Conservation (phyloP, 2,888 invertebrate genomes). For the Rhaphigaster nebulosa region DNA sequence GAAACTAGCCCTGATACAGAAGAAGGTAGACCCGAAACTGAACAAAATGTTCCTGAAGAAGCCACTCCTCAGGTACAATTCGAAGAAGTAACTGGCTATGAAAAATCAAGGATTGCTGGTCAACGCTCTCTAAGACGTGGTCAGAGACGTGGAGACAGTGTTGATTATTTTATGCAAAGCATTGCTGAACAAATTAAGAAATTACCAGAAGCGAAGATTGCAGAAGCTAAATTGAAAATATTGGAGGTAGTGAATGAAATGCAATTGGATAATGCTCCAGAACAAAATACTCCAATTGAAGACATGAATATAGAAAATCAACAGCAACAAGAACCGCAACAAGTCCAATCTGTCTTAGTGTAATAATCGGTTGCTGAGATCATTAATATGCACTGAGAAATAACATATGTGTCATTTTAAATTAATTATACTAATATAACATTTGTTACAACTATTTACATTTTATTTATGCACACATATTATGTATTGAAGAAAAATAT, state of each 20-base stretch:
- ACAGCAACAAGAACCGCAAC: background rate
- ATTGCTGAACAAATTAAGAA: conserved; percentile 13
- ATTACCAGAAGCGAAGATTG: background rate
- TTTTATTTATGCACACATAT: background rate
- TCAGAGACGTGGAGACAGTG: conserved; percentile 4
- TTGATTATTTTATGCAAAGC: conserved; percentile 36
- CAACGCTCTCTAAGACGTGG: background rate
- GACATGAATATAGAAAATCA: background rate
- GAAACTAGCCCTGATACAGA: background rate
- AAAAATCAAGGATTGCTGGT: background rate
- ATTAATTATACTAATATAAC: background rate
- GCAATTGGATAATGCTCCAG: background rate
- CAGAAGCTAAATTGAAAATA: conserved; percentile 11
- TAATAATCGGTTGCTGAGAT: background rate
- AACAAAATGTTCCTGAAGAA: background rate
- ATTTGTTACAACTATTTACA: background rate
- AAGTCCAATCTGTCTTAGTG: background rate
- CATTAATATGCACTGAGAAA: background rate
- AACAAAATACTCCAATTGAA: background rate
- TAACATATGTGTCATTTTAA: background rate
- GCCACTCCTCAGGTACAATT: background rate
- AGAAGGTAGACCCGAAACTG: background rate
- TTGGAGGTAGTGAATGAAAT: background rate
- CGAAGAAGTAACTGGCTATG: background rate
- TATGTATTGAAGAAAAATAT: background rate